Base-by-base conservation (phyloP, 2,113 vertebrate genomes). In the Halcyon malimbica region DNA sequence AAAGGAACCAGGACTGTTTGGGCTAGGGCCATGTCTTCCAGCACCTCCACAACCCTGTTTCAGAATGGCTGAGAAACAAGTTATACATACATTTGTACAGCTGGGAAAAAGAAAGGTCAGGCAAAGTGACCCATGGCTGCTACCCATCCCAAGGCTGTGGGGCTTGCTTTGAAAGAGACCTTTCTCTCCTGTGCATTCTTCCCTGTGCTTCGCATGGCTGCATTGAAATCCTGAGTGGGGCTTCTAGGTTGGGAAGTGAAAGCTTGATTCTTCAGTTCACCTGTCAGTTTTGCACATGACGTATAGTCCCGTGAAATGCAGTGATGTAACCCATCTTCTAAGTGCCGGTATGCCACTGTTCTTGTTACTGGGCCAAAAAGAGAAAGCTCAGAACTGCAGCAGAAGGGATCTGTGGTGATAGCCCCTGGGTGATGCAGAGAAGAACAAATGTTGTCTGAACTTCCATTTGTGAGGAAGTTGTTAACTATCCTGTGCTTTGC, bases 161-260 rank as follows among this genome's bases (percentile, higher is more conserved):
- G 29, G 39, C 5, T 71, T 46, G 53, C 51, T 88, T 90, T 83
- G 37, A 63, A 73, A 83, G 56, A 62, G 41, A 29, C 19, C 16
- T 35, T 73, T 57, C 42, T 92, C 13, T 11, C 5, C 4, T 42
- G 5, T 59, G 6, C n/a, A 3, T 87, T 84, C 57, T 84, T 20
- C 12, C 13, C 16, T 13, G 12, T 2, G 1, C 59, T 77, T 92
- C 0, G 0, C 79, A 70, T 21, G 24, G n/a, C 62, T 77, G 44
- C 50, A 41, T 6, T 83, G 71, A 77, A 82, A 46, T 87, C 53
- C 28, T 70, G 50, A 67, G n/a, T 33, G 42, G 15, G n/a, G 31
- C 39, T 56, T 78, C 13, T 41, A 42, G 21, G 16, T 33, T 62
- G 41, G 41, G 57, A 80, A 59, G 23, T 48, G 46, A 74, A 59